These are phyloP conservation scores for Metaphire vulgaris DNA, from an alignment of 1,140 invertebrate genomes.

Conservation along the genomic window DNA sequence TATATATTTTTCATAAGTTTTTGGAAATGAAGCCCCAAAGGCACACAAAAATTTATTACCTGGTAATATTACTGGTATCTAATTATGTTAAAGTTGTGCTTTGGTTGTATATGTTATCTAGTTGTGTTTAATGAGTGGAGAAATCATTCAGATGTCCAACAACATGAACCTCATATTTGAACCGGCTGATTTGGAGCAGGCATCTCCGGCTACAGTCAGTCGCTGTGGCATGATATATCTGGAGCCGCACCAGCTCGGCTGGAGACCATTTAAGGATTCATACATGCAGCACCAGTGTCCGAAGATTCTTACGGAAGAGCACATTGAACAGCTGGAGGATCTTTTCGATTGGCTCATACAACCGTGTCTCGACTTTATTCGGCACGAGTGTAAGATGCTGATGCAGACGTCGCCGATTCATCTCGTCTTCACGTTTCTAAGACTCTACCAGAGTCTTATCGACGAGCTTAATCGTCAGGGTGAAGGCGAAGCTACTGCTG, in stretches of 20 bases:
- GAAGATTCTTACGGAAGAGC: slow-evolving; percentile 35
- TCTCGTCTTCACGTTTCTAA: slow-evolving; percentile 54
- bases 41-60: too few species aligned
- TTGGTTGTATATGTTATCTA: too few species aligned
- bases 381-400: slow-evolving; percentile 64
- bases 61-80: too few species aligned
- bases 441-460: slow-evolving; percentile 45
- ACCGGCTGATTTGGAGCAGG: slow-evolving; percentile 57
- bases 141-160: slow-evolving; percentile 55
- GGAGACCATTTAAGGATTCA: slow-evolving; percentile 50
- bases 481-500: slow-evolving; percentile 27
- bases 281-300: slow-evolving; percentile 52
- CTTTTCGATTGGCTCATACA: slow-evolving; percentile 53
- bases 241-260: slow-evolving; percentile 52
- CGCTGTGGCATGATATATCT: slow-evolving; percentile 57
- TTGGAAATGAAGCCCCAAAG: too few species aligned
- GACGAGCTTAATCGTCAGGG: slow-evolving; percentile 45
- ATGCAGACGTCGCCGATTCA: slow-evolving; percentile 74
- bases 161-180: slow-evolving; percentile 55
- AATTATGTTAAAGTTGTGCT: too few species aligned
- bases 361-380: slow-evolving; percentile 50
- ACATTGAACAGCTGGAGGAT: slow-evolving; percentile 39
- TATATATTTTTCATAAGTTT: too few species aligned
- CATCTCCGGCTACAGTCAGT: slow-evolving; percentile 53
- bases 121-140: slow-evolving; percentile 54